These are phyloP conservation scores for Cichladusa arquata DNA, from an alignment of 2,113 vertebrate species.

Conservation along the genomic window DNA sequence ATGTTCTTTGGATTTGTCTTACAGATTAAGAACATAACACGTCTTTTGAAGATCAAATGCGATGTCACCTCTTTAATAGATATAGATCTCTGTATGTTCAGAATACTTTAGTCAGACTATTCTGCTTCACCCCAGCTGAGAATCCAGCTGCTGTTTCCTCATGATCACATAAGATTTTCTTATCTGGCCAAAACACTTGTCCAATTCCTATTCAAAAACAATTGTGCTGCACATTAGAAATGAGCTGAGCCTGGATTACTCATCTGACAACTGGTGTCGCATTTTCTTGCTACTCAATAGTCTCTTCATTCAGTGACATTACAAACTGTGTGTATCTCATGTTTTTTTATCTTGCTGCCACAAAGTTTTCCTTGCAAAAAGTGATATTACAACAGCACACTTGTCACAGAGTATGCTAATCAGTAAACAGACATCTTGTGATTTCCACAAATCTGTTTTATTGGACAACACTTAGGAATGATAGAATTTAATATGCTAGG, in stretches of 20 bases:
- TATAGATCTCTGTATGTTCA: background rate
- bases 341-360: background rate
- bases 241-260: background rate
- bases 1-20: background rate
- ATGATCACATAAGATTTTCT: background rate
- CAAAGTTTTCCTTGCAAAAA: background rate
- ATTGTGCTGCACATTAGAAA: background rate
- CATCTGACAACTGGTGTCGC: background rate
- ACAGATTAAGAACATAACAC: background rate
- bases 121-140: background rate
- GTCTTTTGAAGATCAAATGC: background rate
- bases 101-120: background rate
- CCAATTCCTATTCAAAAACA: background rate
- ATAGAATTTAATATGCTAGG: background rate
- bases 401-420: background rate
- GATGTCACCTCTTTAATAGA: background rate
- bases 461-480: background rate
- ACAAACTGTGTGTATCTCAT: background rate
- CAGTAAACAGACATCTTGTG: background rate
- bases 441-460: background rate
- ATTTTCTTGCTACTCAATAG: background rate
- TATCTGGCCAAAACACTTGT: conserved; percentile 26
- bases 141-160: background rate
- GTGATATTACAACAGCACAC: background rate
- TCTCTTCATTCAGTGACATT: background rate